phyloP scores from a whole-genome alignment of 92 coral and sea anemone species.

The Hydrozoanthus gracilis region DNA sequence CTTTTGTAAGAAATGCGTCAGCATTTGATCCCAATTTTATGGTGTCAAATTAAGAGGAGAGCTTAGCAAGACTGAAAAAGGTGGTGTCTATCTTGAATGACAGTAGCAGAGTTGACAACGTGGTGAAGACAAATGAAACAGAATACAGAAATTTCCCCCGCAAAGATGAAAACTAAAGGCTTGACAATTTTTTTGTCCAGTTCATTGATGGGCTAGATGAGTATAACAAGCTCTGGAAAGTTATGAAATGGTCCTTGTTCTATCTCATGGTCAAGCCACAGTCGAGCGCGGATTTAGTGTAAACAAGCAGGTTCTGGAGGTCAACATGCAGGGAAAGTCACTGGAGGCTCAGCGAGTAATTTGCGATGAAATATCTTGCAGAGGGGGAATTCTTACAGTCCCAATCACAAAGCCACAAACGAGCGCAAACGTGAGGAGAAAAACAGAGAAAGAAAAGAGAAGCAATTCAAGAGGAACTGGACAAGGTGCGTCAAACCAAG shows the following conservation, averaged over 20 bases:
- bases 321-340: slow-evolving; percentile 33
- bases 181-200: neutral
- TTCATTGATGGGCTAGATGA: slow-evolving; percentile 5
- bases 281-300: slow-evolving; percentile 10
- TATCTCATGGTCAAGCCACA: too few relatives aligned
- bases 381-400: slow-evolving; percentile 28
- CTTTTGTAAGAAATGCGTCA: slow-evolving; percentile 25
- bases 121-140: slow-evolving; percentile 1
- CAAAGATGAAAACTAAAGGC: neutral
- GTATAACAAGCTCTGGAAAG: neutral
- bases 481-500: slow-evolving; percentile 22
- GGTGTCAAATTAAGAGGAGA: slow-evolving; percentile 40
- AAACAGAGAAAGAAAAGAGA: slow-evolving; percentile 16
- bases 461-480: slow-evolving; percentile 14
- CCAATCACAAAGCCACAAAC: slow-evolving; percentile 30
- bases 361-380: slow-evolving; percentile 32
- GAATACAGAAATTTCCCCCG: neutral
- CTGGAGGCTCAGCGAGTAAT: slow-evolving; percentile 40
- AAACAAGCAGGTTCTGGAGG: slow-evolving; percentile 44
- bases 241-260: too few relatives aligned
- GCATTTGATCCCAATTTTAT: slow-evolving; percentile 37
- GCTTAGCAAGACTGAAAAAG: slow-evolving; percentile 35
- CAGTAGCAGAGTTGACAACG: neutral
- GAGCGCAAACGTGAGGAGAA: slow-evolving; percentile 17
- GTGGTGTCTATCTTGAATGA: slow-evolving; percentile 30